These are phyloP conservation scores for Schrankia costaestrigalis DNA, from an alignment of 2,888 invertebrate species.

Conservation along the genomic window DNA sequence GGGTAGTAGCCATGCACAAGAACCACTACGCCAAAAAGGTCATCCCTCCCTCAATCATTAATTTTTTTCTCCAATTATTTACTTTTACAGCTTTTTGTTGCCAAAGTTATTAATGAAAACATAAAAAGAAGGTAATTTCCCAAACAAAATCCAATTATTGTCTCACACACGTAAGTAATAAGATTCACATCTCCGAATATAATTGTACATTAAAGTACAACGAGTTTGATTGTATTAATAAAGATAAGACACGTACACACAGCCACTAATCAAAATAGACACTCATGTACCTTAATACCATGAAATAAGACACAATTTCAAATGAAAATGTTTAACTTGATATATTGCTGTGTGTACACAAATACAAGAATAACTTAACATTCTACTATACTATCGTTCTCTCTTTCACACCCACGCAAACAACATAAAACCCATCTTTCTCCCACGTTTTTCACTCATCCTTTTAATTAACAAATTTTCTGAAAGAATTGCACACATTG, in stretches of 20 bases:
- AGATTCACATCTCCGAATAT: constrained; percentile 20
- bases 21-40: too few species aligned
- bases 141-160: constrained; percentile 14
- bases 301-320: too few species aligned
- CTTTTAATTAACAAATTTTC: constrained; percentile 33
- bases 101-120: too few species aligned
- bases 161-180: constrained; percentile 15
- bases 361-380: constrained; percentile 27
- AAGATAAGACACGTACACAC: constrained; percentile 36
- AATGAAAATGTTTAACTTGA: too few species aligned
- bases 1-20: too few species aligned
- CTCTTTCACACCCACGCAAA: constrained; percentile 29
- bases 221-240: constrained; percentile 31
- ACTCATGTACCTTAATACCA: too few species aligned
- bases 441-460: constrained; percentile 41
- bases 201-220: constrained; percentile 23
- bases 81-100: too few species aligned
- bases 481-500: constrained; percentile 5
- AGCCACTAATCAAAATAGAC: constrained; percentile 16
- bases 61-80: too few species aligned
- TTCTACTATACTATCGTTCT: constrained; percentile 16
- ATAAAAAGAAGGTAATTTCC: constrained; percentile 8
- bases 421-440: constrained; percentile 25
- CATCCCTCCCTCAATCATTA: too few species aligned
- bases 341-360: too few species aligned